phyloP scores from a whole-genome alignment of 1,140 invertebrate genomes.

The Hycleus phaleratus region DNA sequence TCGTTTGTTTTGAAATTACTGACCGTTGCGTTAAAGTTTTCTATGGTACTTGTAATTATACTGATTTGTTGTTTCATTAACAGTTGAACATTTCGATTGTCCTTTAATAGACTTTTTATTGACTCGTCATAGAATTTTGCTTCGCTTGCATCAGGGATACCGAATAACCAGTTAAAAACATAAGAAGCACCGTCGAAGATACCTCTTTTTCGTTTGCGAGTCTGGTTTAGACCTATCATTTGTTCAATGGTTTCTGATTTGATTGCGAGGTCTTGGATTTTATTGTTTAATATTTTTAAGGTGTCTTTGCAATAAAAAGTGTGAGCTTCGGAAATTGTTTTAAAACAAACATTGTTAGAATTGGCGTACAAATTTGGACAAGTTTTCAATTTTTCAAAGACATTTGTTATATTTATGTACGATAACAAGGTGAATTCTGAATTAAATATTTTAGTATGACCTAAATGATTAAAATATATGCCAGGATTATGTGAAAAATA shows the following conservation, averaged over 20 bases:
- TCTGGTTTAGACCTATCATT: background rate
- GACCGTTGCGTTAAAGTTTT: too few relatives aligned
- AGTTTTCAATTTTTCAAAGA: too few relatives aligned
- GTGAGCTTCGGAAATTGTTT: too few relatives aligned
- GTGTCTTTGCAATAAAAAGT: too few relatives aligned
- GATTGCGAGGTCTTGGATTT: background rate
- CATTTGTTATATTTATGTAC: background rate
- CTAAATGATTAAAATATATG: too few relatives aligned
- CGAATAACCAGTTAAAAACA: conserved; percentile 36
- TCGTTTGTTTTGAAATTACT: too few relatives aligned
- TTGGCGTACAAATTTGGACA: too few relatives aligned
- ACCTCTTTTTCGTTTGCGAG: conserved; percentile 6
- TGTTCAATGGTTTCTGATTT: background rate
- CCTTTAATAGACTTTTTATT: conserved; percentile 19
- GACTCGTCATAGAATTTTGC: conserved; percentile 29
- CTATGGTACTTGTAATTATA: too few relatives aligned
- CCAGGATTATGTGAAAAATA: too few relatives aligned
- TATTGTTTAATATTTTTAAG: too few relatives aligned
- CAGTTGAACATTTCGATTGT: conserved; percentile 13
- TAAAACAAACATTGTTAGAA: too few relatives aligned
- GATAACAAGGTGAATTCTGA: background rate
- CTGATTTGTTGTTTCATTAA: conserved; percentile 19
- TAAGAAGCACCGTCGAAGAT: conserved; percentile 31
- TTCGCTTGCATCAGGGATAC: conserved; percentile 30
- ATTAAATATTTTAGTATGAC: too few relatives aligned